A percentile compares a stretch with the other conserved stretches of the same genome.
Conservation (phyloP, 2,888 invertebrate genomes). For the Stegophylla sp. region DNA sequence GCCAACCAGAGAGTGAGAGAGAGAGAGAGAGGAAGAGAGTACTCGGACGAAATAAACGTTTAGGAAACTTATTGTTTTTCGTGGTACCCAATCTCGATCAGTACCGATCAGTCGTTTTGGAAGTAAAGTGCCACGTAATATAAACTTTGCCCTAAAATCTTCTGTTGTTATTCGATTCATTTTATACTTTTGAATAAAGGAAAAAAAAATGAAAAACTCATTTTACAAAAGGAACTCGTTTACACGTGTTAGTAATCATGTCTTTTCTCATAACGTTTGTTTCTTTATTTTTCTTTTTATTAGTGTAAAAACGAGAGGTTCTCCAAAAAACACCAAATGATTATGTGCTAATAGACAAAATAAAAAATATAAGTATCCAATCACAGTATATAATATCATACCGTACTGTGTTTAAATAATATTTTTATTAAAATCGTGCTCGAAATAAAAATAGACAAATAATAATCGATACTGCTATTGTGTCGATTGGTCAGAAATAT, state of each 20-base stretch:
- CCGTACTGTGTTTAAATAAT: neutral
- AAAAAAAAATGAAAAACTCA: constrained; percentile 17
- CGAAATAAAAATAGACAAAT: too few relatives aligned
- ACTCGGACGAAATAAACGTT: constrained; percentile 12
- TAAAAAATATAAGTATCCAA: too few relatives aligned
- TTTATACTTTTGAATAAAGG: neutral
- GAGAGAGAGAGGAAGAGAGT: too few relatives aligned
- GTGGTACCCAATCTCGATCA: too few relatives aligned
- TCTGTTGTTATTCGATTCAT: constrained; percentile 3
- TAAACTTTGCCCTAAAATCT: constrained; percentile 3
- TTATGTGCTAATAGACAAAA: neutral
- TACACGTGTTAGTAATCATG: neutral
- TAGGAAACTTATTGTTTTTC: constrained; percentile 14
- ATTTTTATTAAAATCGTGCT: neutral
- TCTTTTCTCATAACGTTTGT: neutral
- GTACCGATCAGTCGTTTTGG: neutral
- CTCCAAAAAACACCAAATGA: neutral
- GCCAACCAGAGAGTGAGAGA: too few relatives aligned
- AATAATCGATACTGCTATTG: too few relatives aligned
- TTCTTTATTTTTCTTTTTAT: neutral
- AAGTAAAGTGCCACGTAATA: neutral
- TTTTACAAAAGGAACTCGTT: neutral
- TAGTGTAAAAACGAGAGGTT: constrained; percentile 11
- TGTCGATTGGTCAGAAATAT: neutral
- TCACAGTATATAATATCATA: neutral